Conservation (phyloP, 2,888 invertebrate genomes). For the Platycheirus albimanus region DNA sequence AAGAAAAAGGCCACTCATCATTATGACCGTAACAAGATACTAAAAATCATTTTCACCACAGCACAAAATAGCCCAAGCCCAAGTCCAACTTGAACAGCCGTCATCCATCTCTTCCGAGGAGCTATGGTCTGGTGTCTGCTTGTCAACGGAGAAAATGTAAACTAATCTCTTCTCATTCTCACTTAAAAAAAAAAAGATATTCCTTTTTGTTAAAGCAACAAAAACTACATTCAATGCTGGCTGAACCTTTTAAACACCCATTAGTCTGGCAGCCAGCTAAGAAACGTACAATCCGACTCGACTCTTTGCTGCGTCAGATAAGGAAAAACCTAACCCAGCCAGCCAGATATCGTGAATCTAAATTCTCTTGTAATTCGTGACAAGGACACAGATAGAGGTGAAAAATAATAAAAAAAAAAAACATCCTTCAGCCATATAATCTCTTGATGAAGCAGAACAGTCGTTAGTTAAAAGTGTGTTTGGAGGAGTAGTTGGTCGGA, state of each 20-base stretch:
- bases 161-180: constrained; percentile 52
- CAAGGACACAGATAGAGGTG: constrained; percentile 59
- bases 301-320: constrained; percentile 36
- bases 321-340: neutral
- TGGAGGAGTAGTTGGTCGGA: constrained; percentile 1
- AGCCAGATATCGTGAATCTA: constrained; percentile 61
- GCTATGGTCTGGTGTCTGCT: constrained; percentile 27
- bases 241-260: constrained; percentile 57
- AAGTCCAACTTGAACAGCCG: neutral
- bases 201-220: constrained; percentile 33
- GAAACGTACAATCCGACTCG: constrained; percentile 3
- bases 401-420: constrained; percentile 30
- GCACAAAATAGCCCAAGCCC: no score
- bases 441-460: constrained; percentile 71
- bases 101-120: constrained; percentile 2
- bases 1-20: constrained; percentile 14
- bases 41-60: constrained; percentile 39
- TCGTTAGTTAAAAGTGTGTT: constrained; percentile 57
- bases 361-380: constrained; percentile 69
- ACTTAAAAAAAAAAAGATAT: constrained; percentile 26
- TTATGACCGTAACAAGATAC: constrained; percentile 35
- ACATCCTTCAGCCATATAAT: constrained; percentile 60
- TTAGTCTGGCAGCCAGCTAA: constrained; percentile 40
- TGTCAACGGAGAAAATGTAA: constrained; percentile 53
- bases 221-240: constrained; percentile 6